Base-by-base conservation (phyloP, 2,888 invertebrate genomes). In the Catocala sponsa region DNA sequence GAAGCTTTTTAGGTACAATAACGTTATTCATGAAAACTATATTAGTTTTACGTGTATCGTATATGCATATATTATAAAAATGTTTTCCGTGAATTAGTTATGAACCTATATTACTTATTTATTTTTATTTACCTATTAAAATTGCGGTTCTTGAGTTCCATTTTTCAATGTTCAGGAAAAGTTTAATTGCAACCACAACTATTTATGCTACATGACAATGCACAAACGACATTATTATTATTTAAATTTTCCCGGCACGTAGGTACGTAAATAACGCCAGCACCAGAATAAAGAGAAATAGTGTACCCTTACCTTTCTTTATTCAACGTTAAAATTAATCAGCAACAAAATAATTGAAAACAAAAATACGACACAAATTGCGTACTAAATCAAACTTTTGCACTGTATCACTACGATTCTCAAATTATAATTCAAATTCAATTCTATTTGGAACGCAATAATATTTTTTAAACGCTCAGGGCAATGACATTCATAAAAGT, bases 401-500 rank as follows among this genome's bases (percentile, higher is more conserved):
- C 88, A 87, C 89, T 76, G 76, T 78, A 82, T 76, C 85, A 87
- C 85, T 83, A 74, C 64, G 72, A 77, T 59, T 47, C 58, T 58
- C 57, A 50, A 63, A 54, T 50, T 50, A 43, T 47, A 56, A 60
- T 25, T 54, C n/a, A 25, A 47, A 55, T 38, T 52, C 6, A 49
- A 70, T 79, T 74, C 63, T 79, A 83, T 65, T 68, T 68, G 59
- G 68, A 64, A 56, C 53, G 56, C 32, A 83, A 76, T 74, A 71
- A 46, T 53, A 43, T 71, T 71, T 69, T 72, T 72, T 63, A 72
- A 79, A 77, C 76, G 80, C 77, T 70, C 72, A 80, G 71, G 72
- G 63, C 84, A 83, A 83, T 83, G 84, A 84, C 86, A 88, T 82
- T 87, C 85, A 80, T 61, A 72, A 72, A 72, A 41, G 35, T 55